Percentiles rank a stretch among this genome's conserved stretches.
Conservation (phyloP, 2,797 vertebrate genomes). For the Myotis planiceps region DNA sequence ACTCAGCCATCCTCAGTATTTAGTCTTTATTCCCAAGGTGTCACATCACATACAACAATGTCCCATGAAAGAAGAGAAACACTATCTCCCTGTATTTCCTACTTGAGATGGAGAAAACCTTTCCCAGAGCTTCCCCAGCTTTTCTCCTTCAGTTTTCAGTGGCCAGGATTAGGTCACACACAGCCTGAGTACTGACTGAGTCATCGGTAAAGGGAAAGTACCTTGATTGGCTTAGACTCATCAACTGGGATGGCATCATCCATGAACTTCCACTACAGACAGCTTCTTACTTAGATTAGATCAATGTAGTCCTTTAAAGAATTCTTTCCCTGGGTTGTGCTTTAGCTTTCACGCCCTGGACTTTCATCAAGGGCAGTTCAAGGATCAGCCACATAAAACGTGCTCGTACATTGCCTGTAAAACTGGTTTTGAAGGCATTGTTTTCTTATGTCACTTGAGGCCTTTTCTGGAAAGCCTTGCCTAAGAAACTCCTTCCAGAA, state of each 20-base stretch:
- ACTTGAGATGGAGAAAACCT: neutral
- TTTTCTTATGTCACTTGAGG: neutral
- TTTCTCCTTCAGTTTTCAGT: neutral
- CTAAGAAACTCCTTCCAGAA: conserved; percentile 21
- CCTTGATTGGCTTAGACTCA: neutral
- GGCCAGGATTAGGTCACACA: neutral
- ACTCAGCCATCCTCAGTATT: neutral
- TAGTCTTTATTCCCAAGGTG: neutral
- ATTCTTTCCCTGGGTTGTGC: neutral
- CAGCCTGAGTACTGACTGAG: neutral
- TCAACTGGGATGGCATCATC: neutral
- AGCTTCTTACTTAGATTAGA: neutral
- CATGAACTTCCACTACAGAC: neutral
- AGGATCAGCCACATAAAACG: neutral
- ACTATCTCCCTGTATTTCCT: neutral
- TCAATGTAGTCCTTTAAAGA: neutral
- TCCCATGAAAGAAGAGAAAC: neutral
- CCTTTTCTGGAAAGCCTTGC: neutral
- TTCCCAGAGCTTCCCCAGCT: neutral
- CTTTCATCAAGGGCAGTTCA: neutral
- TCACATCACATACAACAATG: neutral
- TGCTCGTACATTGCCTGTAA: neutral
- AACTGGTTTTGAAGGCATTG: neutral
- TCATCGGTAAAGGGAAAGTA: neutral
- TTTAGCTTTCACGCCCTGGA: neutral